Conservation (phyloP, 2,888 invertebrate species). For the Gonocerus acuteangulatus region DNA sequence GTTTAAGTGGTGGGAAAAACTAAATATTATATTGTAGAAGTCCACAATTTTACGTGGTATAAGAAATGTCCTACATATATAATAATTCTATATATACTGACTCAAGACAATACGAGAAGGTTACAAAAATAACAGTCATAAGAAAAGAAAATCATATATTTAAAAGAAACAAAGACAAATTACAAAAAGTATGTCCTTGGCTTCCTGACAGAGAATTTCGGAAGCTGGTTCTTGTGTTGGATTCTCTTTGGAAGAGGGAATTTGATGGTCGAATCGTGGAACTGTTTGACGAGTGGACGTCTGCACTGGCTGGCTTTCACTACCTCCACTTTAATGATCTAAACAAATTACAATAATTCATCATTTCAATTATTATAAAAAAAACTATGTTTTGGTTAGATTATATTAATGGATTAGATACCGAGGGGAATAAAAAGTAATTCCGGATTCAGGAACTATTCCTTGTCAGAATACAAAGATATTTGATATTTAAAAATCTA, state of each 20-base stretch:
- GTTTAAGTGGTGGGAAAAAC: too few relatives aligned
- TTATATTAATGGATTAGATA: not conserved
- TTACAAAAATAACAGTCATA: not conserved
- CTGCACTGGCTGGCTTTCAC: slow-evolving; percentile 84
- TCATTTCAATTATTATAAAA: not conserved
- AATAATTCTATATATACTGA: too few relatives aligned
- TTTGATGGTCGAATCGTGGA: slow-evolving; percentile 92
- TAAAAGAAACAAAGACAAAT: slow-evolving; percentile 34
- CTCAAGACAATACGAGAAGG: too few relatives aligned
- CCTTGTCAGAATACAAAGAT: too few relatives aligned
- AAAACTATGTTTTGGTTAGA: not conserved
- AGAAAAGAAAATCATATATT: not conserved
- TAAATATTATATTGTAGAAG: too few relatives aligned
- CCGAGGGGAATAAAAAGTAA: too few relatives aligned
- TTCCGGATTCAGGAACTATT: too few relatives aligned
- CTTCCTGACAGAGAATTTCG: slow-evolving; percentile 73
- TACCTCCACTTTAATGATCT: slow-evolving; percentile 94
- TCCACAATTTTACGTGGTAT: too few relatives aligned
- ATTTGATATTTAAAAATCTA: too few relatives aligned
- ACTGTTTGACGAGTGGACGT: slow-evolving; percentile 92
- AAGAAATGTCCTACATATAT: too few relatives aligned
- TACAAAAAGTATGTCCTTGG: slow-evolving; percentile 71
- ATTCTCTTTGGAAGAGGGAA: slow-evolving; percentile 95
- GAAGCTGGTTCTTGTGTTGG: slow-evolving; percentile 72
- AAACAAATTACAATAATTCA: slow-evolving; percentile 41